Base-by-base conservation (phyloP, 2,888 invertebrate genomes). In the Cactoblastis cactorum region DNA sequence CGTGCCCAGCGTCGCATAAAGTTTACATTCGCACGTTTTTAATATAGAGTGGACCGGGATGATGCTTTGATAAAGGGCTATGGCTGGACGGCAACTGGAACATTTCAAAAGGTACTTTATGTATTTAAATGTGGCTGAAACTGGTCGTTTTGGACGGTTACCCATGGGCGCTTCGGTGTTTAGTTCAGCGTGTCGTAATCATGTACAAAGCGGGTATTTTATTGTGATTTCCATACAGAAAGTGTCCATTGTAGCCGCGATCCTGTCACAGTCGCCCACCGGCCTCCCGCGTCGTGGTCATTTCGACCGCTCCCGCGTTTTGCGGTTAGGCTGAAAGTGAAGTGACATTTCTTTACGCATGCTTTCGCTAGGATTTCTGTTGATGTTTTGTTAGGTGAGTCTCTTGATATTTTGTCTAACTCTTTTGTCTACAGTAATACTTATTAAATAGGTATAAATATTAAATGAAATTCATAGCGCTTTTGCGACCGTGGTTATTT, bases 181-280 rank as follows among this genome's bases (percentile, higher is more conserved):
- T 80, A 81, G 78, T 77, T 74, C 76, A 75, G 73, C 83, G 81
- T 87, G 86, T 85, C 87, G 86, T 78, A 87, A 87, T 83, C 77
- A 79, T 71, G 70, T 65, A 86, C 87, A 86, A 86, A 82, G 81
- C 80, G 77, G 74, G 74, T 80, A 83, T 85, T 86, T 86, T 84
- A 87, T 86, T 86, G 86, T 88, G 83, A 84, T 86, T 83, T 80
- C 80, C 82, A 85, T 80, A 82, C 80, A 77, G 79, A 82, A 80
- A 78, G 76, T 80, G 77, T 67, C 70, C 83, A 86, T 83, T 85
- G 85, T 84, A 67, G 70, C 63, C 71, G 71, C 69, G 69, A 69
- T 74, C 78, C 80, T 79, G 80, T 82, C 77, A 82, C 87, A 87
- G 88, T 86, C 72, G 80, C 78, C 82, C 81, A 80, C 74, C 66